Percentiles rank a stretch among this genome's conserved stretches.
Evolutionary conservation across 2,113 vertebrate species (phyloP).

Genomic region (Taxidea taxus): DNA sequence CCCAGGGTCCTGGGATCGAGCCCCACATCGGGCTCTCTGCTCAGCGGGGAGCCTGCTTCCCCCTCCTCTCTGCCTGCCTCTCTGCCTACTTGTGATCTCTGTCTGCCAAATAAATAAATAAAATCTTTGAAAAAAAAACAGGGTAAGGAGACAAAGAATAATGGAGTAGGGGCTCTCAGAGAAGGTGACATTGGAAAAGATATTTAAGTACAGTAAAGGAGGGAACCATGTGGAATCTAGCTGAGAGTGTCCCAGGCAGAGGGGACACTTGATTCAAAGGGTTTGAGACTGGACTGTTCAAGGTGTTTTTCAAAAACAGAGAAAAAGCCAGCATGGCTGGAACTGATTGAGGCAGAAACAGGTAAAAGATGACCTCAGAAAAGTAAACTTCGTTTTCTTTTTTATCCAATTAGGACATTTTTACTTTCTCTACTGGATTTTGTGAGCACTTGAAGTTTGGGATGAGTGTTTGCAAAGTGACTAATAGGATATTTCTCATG

Average conservation of each 20-base stretch:
- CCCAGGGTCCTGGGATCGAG: too few relatives aligned
- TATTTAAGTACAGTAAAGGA: neutral
- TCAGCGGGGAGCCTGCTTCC: too few relatives aligned
- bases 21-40: too few relatives aligned
- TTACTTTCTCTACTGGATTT: neutral
- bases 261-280: neutral
- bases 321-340: fast-evolving
- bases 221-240: neutral
- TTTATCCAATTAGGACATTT: neutral
- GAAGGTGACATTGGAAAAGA: neutral
- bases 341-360: neutral
- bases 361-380: neutral
- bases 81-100: too few relatives aligned
- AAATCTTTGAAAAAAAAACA: too few relatives aligned
- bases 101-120: too few relatives aligned
- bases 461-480: neutral
- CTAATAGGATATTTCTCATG: neutral
- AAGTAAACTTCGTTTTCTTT: neutral
- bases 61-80: too few relatives aligned
- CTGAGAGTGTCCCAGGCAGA: neutral
- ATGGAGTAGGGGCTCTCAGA: neutral
- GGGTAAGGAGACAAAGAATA: neutral
- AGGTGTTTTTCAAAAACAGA: neutral
- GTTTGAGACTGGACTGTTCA: neutral
- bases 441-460: neutral